Evolutionary conservation across 1,140 invertebrate species (phyloP).

Genomic region (Drosophila sucinea): DNA sequence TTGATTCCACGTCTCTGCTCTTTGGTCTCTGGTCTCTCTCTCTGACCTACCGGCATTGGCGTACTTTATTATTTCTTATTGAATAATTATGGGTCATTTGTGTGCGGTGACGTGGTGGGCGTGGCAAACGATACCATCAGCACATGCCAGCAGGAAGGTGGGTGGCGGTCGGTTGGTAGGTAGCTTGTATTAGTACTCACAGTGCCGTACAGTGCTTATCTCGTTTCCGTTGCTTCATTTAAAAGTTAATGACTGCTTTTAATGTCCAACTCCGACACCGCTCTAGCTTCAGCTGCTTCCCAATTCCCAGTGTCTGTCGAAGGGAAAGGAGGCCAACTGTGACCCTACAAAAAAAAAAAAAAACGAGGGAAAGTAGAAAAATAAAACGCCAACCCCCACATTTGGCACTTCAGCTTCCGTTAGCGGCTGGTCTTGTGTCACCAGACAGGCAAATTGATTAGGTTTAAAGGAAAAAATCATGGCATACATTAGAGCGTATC

Average conservation of each 20-base stretch:
- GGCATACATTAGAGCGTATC: conserved; percentile 63
- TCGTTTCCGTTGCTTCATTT: conserved; percentile 79
- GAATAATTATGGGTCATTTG: conserved; percentile 81
- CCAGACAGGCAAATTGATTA: conserved; percentile 77
- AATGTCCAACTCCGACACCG: conserved; percentile 49
- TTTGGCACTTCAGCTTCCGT: conserved; percentile 27
- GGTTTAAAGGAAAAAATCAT: conserved; percentile 66
- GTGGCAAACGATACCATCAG: conserved; percentile 54
- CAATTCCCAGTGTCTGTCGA: neutral
- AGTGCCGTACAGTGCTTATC: conserved; percentile 73
- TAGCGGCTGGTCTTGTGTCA: conserved; percentile 54
- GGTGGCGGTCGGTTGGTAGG: conserved; percentile 1
- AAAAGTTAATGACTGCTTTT: conserved; percentile 81
- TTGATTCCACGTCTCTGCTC: conserved; percentile 4
- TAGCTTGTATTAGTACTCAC: conserved; percentile 16
- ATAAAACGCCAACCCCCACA: neutral
- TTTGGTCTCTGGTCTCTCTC: no score
- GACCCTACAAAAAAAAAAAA: conserved; percentile 2
- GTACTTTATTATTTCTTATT: conserved; percentile 80
- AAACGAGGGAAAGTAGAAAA: no score
- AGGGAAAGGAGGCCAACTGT: neutral
- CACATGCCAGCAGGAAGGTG: conserved; percentile 20
- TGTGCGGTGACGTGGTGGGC: conserved; percentile 61
- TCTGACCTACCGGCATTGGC: conserved; percentile 9
- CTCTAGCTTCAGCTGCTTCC: conserved; percentile 22